These are phyloP conservation scores for Tinamus guttatus DNA, from an alignment of 2,113 vertebrate species.

Conservation along the genomic window DNA sequence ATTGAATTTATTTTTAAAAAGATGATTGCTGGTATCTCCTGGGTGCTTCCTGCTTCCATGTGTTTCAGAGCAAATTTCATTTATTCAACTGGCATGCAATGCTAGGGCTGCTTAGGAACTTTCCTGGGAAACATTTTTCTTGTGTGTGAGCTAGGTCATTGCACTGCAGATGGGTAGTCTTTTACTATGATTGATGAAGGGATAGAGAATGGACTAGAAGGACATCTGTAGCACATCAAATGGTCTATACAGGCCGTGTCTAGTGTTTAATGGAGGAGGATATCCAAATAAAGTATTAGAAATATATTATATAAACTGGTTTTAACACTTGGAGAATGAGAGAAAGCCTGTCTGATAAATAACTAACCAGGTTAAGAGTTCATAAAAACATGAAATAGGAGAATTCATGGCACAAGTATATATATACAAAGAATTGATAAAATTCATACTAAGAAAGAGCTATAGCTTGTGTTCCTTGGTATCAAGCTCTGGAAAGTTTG, in stretches of 20 bases:
- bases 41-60: background rate
- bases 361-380: background rate
- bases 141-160: background rate
- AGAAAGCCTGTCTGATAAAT: background rate
- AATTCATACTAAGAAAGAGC: background rate
- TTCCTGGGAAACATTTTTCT: background rate
- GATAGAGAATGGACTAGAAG: background rate
- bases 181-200: background rate
- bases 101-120: background rate
- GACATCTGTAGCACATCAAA: background rate
- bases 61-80: conserved; percentile 1
- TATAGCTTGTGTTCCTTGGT: background rate
- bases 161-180: background rate
- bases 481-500: background rate
- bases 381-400: background rate
- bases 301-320: background rate
- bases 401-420: rapidly evolving
- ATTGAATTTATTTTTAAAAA: background rate
- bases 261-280: background rate
- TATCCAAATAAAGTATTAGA: background rate
- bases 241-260: background rate
- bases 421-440: background rate
- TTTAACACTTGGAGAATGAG: background rate
- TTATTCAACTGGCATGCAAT: background rate
- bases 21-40: background rate